Conservation (phyloP, 2,888 invertebrate genomes). For the Xestia rhomboidea region DNA sequence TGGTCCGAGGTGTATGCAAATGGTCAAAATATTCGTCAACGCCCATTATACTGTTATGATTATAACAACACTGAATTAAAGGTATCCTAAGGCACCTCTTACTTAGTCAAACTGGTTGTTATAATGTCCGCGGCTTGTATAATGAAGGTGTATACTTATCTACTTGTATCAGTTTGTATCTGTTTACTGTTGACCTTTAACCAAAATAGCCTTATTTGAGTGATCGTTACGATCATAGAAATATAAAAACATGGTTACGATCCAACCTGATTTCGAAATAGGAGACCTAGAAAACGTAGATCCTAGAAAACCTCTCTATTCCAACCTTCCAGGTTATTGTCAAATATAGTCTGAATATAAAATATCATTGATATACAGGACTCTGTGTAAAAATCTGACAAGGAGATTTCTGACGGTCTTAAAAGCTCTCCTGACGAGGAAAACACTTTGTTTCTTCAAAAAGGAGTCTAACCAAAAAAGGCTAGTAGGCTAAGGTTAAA, state of each 20-base stretch:
- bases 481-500: conserved; percentile 8
- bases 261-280: neutral
- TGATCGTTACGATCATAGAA: no score
- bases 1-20: conserved; percentile 67
- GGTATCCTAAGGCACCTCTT: conserved; percentile 56
- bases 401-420: neutral
- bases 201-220: conserved; percentile 14
- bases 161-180: conserved; percentile 16
- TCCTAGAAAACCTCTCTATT: neutral
- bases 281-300: no score
- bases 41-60: conserved; percentile 66
- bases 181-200: conserved; percentile 4
- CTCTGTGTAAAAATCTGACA: neutral
- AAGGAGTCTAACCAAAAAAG: conserved; percentile 8
- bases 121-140: conserved; percentile 29
- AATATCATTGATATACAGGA: no score
- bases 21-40: conserved; percentile 69
- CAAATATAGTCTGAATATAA: no score
- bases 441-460: conserved; percentile 11
- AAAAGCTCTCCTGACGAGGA: conserved; percentile 15
- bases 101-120: conserved; percentile 54
- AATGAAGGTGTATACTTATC: conserved; percentile 38
- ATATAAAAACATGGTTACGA: no score
- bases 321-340: neutral
- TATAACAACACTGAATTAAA: conserved; percentile 57